phyloP scores from a whole-genome alignment of 2,113 vertebrate genomes.

The Salvelinus alpinus region DNA sequence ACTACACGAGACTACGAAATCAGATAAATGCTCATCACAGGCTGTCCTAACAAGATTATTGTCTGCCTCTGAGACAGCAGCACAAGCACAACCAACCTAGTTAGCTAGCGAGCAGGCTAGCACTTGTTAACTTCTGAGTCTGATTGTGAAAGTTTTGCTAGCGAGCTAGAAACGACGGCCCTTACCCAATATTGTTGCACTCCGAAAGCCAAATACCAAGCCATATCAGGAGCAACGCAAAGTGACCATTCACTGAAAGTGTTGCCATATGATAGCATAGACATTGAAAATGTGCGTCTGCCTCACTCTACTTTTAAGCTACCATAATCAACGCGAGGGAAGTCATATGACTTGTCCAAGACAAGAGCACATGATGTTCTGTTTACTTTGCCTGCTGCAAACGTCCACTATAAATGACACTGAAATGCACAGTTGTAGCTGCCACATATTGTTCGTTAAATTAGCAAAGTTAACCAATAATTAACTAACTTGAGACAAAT shows the following conservation, averaged over 20 bases:
- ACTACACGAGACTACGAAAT: too few species aligned
- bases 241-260: slow-evolving; percentile 20
- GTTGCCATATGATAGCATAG: slow-evolving; percentile 59
- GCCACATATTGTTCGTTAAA: not conserved
- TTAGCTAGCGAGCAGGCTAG: too few species aligned
- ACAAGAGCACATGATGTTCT: not conserved
- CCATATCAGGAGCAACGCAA: slow-evolving; percentile 44
- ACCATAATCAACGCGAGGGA: not conserved
- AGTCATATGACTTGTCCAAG: not conserved
- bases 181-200: slow-evolving; percentile 59
- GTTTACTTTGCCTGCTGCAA: not conserved
- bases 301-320: not conserved
- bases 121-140: too few species aligned
- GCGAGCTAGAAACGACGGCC: not conserved
- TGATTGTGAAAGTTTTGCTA: too few species aligned
- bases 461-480: too few species aligned
- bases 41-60: too few species aligned
- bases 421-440: not conserved
- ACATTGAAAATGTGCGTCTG: not conserved
- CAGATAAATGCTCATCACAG: too few species aligned
- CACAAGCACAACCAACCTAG: too few species aligned
- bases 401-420: not conserved
- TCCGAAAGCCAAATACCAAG: slow-evolving; percentile 33
- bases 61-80: too few species aligned
- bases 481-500: too few species aligned